Evolutionary conservation across 2,888 invertebrate genomes (phyloP).

Genomic region (Formica aserva): DNA sequence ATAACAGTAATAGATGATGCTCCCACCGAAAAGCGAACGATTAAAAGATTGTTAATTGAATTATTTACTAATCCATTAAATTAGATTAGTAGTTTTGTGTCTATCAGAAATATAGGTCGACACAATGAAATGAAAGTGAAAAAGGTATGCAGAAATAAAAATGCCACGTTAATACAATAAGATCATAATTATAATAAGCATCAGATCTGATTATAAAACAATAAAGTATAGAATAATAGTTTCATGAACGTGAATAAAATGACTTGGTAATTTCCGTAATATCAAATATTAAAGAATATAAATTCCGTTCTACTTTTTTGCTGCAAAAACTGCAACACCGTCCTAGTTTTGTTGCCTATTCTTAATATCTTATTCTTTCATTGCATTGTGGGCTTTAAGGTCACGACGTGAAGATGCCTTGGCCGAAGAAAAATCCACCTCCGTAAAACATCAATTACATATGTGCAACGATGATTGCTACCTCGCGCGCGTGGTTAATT

Average conservation of each 20-base stretch:
- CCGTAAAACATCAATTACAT: conserved; percentile 31
- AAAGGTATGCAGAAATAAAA: not conserved
- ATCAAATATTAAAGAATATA: not conserved
- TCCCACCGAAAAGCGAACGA: conserved; percentile 20
- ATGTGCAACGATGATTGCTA: conserved; percentile 28
- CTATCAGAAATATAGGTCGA: not conserved
- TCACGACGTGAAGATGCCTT: conserved; percentile 1
- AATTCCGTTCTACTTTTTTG: not conserved
- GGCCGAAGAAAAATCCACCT: conserved; percentile 32
- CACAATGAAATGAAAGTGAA: not conserved
- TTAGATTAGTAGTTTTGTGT: conserved; percentile 18
- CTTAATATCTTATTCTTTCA: not conserved
- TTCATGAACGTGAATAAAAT: not conserved
- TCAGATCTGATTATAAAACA: not conserved
- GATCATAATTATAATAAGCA: not conserved
- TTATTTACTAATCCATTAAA: conserved; percentile 5
- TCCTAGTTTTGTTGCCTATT: not conserved
- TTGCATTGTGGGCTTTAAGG: conserved; percentile 21
- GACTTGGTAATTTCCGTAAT: not conserved
- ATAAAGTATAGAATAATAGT: not conserved
- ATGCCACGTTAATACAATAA: conserved; percentile 4
- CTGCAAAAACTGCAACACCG: not conserved
- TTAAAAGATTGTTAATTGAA: conserved; percentile 22
- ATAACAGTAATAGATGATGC: not conserved
- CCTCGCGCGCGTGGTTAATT: conserved; percentile 7